Conservation (phyloP, 2,113 vertebrate genomes). For the Harpagus bidentatus region DNA sequence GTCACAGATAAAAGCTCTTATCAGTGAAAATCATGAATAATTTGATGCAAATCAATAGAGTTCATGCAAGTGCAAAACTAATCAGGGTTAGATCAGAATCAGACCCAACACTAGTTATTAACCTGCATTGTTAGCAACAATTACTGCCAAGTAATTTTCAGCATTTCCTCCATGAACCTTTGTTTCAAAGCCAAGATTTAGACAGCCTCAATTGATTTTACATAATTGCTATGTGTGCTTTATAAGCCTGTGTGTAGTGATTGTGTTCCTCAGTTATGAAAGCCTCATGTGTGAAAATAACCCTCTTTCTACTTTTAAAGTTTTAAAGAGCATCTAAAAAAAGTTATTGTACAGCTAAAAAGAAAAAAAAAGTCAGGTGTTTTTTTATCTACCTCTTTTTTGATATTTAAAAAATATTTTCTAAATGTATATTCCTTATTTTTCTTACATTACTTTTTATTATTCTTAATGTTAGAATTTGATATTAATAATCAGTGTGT, state of each 20-base stretch:
- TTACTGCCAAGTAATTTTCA: slow-evolving; percentile 9
- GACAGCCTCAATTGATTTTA: background rate
- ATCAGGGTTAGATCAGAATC: background rate
- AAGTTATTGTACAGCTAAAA: background rate
- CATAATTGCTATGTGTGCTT: background rate
- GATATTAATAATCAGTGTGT: background rate
- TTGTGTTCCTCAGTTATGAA: background rate
- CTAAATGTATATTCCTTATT: background rate
- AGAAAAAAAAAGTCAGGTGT: background rate
- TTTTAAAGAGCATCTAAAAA: background rate
- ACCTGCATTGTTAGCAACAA: background rate
- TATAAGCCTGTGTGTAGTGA: background rate
- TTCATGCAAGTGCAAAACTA: background rate
- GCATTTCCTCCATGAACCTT: background rate
- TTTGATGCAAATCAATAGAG: background rate
- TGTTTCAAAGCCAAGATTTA: slow-evolving; percentile 50
- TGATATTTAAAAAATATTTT: background rate
- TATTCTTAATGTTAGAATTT: background rate
- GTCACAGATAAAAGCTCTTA: background rate
- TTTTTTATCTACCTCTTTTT: background rate
- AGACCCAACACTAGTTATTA: background rate
- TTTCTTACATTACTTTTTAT: background rate
- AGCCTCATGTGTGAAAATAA: background rate
- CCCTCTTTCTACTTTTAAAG: background rate
- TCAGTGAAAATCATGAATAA: background rate